Conservation (phyloP, 1,140 invertebrate species). For the Centruroides sculpturatus region DNA sequence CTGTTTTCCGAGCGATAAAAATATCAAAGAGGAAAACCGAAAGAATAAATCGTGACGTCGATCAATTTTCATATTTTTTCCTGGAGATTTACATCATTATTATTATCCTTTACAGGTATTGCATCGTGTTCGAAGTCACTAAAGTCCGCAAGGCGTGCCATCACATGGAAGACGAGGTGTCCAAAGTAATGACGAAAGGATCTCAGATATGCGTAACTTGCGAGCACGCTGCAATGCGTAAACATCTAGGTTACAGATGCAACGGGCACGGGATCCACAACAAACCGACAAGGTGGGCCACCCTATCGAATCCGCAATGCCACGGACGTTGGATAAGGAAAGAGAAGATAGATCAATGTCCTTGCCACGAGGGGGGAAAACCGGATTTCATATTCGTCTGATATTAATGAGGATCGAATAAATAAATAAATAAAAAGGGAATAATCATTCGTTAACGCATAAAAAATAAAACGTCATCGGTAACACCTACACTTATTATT, state of each 20-base stretch:
- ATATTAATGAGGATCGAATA: background rate
- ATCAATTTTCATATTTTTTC: too few species aligned
- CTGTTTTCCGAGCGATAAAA: too few species aligned
- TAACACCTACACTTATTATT: too few species aligned
- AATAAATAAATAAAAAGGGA: too few species aligned
- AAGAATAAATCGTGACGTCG: too few species aligned
- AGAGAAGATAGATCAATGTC: slow-evolving; percentile 8
- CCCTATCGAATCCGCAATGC: slow-evolving; percentile 57
- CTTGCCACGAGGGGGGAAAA: slow-evolving; percentile 10
- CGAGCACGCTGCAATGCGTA: slow-evolving; percentile 53
- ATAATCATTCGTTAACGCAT: too few species aligned
- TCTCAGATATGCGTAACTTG: slow-evolving; percentile 51
- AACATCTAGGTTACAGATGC: slow-evolving; percentile 54
- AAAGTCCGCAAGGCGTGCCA: slow-evolving; percentile 65
- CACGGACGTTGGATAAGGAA: slow-evolving; percentile 61
- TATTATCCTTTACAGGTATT: slow-evolving; percentile 46
- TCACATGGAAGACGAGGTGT: slow-evolving; percentile 37
- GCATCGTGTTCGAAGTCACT: slow-evolving; percentile 61
- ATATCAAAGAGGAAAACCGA: too few species aligned
- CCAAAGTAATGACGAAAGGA: slow-evolving; percentile 56
- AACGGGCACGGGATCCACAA: slow-evolving; percentile 56
- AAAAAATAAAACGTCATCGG: too few species aligned
- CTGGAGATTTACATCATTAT: too few species aligned
- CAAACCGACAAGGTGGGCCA: slow-evolving; percentile 55
- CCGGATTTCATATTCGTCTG: slow-evolving; percentile 25